Conservation (phyloP, 2,888 invertebrate species). For the Drosophila limbata region DNA sequence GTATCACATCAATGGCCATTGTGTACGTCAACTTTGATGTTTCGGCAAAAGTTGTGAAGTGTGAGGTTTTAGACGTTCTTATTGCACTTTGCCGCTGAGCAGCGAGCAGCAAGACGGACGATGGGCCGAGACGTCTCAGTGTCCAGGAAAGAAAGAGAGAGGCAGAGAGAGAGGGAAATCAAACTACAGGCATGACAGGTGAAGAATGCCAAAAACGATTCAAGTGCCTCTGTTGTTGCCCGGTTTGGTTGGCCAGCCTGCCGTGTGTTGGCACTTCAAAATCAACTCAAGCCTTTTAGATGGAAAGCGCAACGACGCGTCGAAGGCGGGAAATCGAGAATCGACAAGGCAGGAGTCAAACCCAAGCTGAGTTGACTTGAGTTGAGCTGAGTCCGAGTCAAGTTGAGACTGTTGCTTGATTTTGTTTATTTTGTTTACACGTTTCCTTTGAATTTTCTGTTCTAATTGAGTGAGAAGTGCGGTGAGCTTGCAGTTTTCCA, state of each 20-base stretch:
- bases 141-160: not conserved
- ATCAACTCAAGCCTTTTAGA: constrained; percentile 76
- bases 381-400: constrained; percentile 2
- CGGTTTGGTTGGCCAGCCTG: constrained; percentile 39
- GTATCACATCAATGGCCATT: constrained; percentile 82
- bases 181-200: constrained; percentile 75
- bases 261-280: constrained; percentile 65
- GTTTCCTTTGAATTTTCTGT: constrained; percentile 80
- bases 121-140: constrained; percentile 29
- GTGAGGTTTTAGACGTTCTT: constrained; percentile 81
- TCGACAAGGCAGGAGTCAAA: constrained; percentile 64
- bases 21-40: constrained; percentile 82
- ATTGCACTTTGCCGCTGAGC: constrained; percentile 67
- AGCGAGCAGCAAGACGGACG: constrained; percentile 14
- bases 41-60: constrained; percentile 79
- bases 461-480: constrained; percentile 80
- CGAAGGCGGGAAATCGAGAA: constrained; percentile 45
- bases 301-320: constrained; percentile 59
- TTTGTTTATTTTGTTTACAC: constrained; percentile 77
- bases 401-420: constrained; percentile 50
- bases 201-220: constrained; percentile 76
- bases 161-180: constrained; percentile 24
- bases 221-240: constrained; percentile 70
- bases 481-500: constrained; percentile 75
- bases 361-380: constrained; percentile 21